These are phyloP conservation scores for Macropodus opercularis DNA, from an alignment of 2,797 vertebrate genomes.

Conservation along the genomic window DNA sequence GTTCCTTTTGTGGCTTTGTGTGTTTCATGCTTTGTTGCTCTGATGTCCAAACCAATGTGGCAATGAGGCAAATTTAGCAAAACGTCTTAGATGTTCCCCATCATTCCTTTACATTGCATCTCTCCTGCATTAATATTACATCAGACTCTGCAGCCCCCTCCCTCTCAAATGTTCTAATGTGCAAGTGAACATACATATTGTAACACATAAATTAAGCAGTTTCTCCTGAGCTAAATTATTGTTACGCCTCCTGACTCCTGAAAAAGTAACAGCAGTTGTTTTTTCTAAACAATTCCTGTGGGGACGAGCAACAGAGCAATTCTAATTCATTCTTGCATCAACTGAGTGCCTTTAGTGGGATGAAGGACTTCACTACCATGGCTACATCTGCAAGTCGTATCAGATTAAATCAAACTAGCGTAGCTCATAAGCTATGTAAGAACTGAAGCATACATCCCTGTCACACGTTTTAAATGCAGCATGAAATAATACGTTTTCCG, in stretches of 20 bases:
- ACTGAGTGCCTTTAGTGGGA: slow-evolving; percentile 63
- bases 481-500: slow-evolving; percentile 71
- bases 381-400: slow-evolving; percentile 67
- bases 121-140: slow-evolving; percentile 60
- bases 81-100: slow-evolving; percentile 46
- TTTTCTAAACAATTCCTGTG: slow-evolving; percentile 47
- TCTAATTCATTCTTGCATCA: slow-evolving; percentile 64
- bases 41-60: slow-evolving; percentile 38
- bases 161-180: slow-evolving; percentile 31
- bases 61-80: slow-evolving; percentile 31
- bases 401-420: slow-evolving; percentile 67
- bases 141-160: slow-evolving; percentile 36
- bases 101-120: slow-evolving; percentile 55
- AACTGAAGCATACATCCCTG: slow-evolving; percentile 67
- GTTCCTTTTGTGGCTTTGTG: neutral
- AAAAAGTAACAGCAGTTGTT: slow-evolving; percentile 35
- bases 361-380: slow-evolving; percentile 61
- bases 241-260: neutral
- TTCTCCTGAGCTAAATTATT: slow-evolving; percentile 19
- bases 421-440: slow-evolving; percentile 67
- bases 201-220: slow-evolving; percentile 10
- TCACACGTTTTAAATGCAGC: slow-evolving; percentile 73
- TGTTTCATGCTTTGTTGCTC: slow-evolving; percentile 18
- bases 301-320: slow-evolving; percentile 54
- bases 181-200: slow-evolving; percentile 43